Evolutionary conservation across 2,113 vertebrate genomes (phyloP), one percentile per base, ranked within the genome.

Genomic region (Brachionichthys hirsutus): DNA sequence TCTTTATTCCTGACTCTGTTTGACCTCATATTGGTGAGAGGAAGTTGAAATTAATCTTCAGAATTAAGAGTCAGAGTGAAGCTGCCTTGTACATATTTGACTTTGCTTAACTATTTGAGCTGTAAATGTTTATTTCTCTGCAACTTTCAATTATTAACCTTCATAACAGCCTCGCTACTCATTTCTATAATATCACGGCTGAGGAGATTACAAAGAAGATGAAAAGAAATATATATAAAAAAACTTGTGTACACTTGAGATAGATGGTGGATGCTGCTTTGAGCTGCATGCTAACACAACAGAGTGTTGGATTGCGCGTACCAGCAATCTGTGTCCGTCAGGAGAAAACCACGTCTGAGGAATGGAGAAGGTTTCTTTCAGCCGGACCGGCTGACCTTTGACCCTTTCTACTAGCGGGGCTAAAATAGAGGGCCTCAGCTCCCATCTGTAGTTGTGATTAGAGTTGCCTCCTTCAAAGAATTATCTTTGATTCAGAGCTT

Each of bases 11-110:
- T 54, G 24, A 38, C 66, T 46, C 9, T 62, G 42, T 75, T 63
- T 78, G 73, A 85, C 81, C 78, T 77, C 17, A 30, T 73, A 73
- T n/a, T 16, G 24, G n/a, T 48, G 22, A 60, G 14, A 50, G 41
- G 57, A 74, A 70, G 74, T 68, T 43, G 19, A 68, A 71, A 61
- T 62, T 64, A 50, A 72, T 58, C 49, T 40, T 42, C 18, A 58
- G 49, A 64, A 70, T 65, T 58, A 63, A 35, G 43, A 18, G 38
- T 63, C 46, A 14, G 30, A 51, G 12, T 20, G 1, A 30, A 64
- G 56, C 4, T 30, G 1, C 24, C 8, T 30, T 8, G 24, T 8
- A 30, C 24, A 30, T 30, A 30, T 30, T 30, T 30, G 8, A 30
- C 24, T 30, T 6, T 30, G 24, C 8, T 30, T 30, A 30, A 30